Evolutionary conservation across 30 jellyfish, hydroid and myxozoan species (phyloP).

Genomic region (Cassiopea andromeda): DNA sequence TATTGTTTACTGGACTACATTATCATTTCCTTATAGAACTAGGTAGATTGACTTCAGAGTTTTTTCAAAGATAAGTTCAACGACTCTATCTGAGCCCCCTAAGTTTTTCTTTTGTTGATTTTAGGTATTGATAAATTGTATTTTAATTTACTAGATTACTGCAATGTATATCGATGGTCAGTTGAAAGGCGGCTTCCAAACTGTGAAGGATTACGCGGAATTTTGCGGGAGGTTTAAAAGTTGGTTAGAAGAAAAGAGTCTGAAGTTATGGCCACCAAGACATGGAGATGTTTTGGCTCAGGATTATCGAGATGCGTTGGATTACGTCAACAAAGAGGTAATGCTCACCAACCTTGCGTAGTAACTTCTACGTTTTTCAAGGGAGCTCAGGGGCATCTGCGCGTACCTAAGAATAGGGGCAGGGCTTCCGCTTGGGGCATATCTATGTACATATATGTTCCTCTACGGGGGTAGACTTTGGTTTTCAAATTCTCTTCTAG

Average conservation of each 20-base stretch:
- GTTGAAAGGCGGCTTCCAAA: conserved; percentile 96
- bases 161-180: conserved; percentile 98
- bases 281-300: conserved; percentile 89
- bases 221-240: conserved; percentile 90
- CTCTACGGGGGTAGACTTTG: too few species aligned
- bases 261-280: conserved; percentile 94
- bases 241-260: conserved; percentile 90
- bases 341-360: neutral
- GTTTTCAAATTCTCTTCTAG: too few species aligned
- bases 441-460: too few species aligned
- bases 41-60: too few species aligned
- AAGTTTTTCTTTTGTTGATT: too few species aligned
- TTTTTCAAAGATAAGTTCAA: too few species aligned
- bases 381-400: neutral
- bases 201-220: conserved; percentile 93
- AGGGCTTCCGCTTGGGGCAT: too few species aligned
- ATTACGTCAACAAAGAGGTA: conserved; percentile 90
- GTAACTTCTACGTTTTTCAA: neutral
- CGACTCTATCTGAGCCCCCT: too few species aligned
- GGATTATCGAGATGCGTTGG: conserved; percentile 93
- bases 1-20: too few species aligned
- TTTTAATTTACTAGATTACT: conserved; percentile 76
- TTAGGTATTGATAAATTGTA: neutral
- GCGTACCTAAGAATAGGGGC: too few species aligned
- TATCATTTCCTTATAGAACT: too few species aligned